Evolutionary conservation across 2,797 vertebrate genomes (phyloP), one percentile per base, ranked within the genome.

Genomic region (Poeciliopsis infans): DNA sequence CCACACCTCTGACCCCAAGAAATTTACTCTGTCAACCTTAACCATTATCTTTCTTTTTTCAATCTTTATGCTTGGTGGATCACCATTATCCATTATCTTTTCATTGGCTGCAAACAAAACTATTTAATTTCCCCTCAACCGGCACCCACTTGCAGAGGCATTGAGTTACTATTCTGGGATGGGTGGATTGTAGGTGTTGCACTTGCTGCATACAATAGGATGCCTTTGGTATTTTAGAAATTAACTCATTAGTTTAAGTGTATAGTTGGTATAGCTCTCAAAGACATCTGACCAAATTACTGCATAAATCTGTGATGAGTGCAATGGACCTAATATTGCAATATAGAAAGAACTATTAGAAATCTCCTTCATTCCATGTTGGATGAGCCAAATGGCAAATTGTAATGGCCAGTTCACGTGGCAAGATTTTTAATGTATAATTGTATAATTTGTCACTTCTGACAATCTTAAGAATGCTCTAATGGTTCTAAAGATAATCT

Each of bases 1-100:
- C 85, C 75, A 89, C 94, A 96, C 95, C 96, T 95, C 89, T 97
- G 95, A 96, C 96, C 95, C 87, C 85, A 68, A 93, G 94, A 95
- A 95, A 96, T 95, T 95, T 96, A 96, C 94, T 95, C 95, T 86
- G 89, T 92, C 92, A 86, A 94, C 89, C 93, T 93, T 95, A 89
- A 94, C 92, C 88, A 83, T 93, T 93, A 87, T 93, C 90, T 89
- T 89, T 85, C 84, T 85, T 85, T 47, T 86, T 86, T 77, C 87
- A 75, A 75, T 66, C 83, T 88, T 85, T 90, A 88, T 92, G 86
- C 89, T 89, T 92, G 83, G 74, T 13, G 57, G 91, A 93, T 92
- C 88, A 89, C 89, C 89, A 93, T 94, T 96, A 95, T 82, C 89
- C 91, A 92, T 94, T 95, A 96, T 93, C 91, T 91, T 94, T 94